These are phyloP conservation scores for Stegodyphus mimosarum DNA, from an alignment of 1,140 invertebrate species.

Conservation along the genomic window DNA sequence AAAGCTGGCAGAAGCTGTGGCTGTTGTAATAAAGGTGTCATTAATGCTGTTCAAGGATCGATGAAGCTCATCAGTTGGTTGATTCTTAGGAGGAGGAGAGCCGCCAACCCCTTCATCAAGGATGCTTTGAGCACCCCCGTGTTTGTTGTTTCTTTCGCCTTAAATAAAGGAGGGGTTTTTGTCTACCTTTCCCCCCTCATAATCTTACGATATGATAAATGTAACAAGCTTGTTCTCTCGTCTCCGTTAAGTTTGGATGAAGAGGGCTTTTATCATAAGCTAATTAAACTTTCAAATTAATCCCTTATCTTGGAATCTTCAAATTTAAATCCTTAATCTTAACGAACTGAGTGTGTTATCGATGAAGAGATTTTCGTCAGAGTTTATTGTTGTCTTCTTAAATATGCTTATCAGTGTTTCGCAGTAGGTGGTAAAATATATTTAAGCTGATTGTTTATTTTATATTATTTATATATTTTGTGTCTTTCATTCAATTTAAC, in stretches of 20 bases:
- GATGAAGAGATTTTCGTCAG: too few species aligned
- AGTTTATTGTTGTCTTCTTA: too few species aligned
- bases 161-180: not conserved
- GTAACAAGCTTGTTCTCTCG: not conserved
- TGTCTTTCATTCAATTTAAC: too few species aligned
- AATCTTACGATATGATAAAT: constrained; percentile 45
- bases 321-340: too few species aligned
- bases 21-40: constrained; percentile 58
- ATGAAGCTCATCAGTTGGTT: constrained; percentile 58
- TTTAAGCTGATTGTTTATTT: too few species aligned
- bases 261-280: not conserved
- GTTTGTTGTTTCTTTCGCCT: constrained; percentile 13
- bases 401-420: too few species aligned
- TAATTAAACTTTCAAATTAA: not conserved
- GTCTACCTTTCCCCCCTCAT: not conserved
- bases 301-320: too few species aligned
- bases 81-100: not conserved
- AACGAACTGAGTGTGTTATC: too few species aligned
- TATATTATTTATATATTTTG: too few species aligned
- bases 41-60: constrained; percentile 42
- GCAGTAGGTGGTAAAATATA: too few species aligned
- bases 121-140: constrained; percentile 6
- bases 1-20: constrained; percentile 15
- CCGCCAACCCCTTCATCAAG: not conserved
- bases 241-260: not conserved